Conservation (phyloP, 2,113 vertebrate species). For the Perognathus longimembris region DNA sequence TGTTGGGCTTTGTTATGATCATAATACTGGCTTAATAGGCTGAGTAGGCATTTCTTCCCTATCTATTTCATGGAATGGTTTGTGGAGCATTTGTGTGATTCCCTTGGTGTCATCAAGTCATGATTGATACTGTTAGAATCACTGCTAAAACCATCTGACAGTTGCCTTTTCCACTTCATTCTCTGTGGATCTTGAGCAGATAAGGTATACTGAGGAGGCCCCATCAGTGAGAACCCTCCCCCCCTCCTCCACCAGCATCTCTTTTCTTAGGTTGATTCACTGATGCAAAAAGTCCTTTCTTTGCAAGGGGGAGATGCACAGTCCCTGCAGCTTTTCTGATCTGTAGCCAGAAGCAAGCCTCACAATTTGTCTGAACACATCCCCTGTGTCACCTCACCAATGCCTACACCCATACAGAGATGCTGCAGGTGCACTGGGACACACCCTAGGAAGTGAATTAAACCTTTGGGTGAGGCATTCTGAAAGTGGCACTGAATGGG, state of each 20-base stretch:
- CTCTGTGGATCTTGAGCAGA: no score
- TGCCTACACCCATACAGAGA: fast-evolving
- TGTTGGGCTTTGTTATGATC: no score
- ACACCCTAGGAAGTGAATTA: background rate
- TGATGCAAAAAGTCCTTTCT: background rate
- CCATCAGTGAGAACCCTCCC: background rate
- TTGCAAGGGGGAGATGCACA: background rate
- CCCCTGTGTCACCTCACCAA: background rate
- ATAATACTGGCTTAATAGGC: no score
- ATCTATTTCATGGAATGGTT: no score
- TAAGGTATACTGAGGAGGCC: background rate
- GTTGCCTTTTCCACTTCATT: background rate
- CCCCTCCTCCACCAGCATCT: no score
- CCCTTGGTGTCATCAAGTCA: no score
- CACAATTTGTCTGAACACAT: background rate
- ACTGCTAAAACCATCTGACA: background rate
- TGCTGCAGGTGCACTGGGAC: background rate
- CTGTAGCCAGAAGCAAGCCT: background rate
- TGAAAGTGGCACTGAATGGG: background rate
- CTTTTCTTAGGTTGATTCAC: background rate
- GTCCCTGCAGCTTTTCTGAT: background rate
- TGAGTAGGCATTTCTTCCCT: no score
- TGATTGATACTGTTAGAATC: no score
- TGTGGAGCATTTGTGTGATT: no score
- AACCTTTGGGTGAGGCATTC: background rate